Conservation (phyloP, 2,113 vertebrate genomes). For the Microcebus lehilahytsara region DNA sequence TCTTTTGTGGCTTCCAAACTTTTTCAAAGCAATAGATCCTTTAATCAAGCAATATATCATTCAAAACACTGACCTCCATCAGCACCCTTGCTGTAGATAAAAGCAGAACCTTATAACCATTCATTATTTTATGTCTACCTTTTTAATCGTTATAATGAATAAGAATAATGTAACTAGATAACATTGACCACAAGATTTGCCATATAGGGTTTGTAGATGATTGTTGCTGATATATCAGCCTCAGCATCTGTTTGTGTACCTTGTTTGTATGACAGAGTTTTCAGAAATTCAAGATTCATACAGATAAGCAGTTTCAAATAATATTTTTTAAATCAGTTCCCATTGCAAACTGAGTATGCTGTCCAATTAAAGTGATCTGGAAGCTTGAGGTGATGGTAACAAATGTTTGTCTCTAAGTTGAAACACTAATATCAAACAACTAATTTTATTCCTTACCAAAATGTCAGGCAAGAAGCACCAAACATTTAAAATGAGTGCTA, state of each 20-base stretch:
- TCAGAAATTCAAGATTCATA: conserved; percentile 6
- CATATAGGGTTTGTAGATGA: not conserved
- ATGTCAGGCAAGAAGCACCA: not conserved
- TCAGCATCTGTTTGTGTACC: not conserved
- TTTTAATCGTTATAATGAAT: not conserved
- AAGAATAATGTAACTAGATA: not conserved
- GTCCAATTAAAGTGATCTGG: not conserved
- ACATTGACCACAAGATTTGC: not conserved
- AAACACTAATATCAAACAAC: not conserved
- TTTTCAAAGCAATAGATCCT: not conserved
- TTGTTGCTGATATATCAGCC: not conserved
- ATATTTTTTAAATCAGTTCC: not conserved
- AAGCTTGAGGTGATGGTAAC: not conserved
- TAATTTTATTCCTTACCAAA: not conserved
- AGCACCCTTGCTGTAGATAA: not conserved
- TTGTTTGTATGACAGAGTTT: not conserved
- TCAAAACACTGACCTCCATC: not conserved
- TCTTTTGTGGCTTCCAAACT: not conserved
- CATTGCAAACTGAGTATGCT: not conserved
- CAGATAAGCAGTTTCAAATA: not conserved
- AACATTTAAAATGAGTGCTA: not conserved
- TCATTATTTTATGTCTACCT: not conserved
- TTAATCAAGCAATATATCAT: not conserved
- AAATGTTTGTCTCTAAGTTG: not conserved
- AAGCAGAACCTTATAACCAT: not conserved